Conservation (phyloP, 2,888 invertebrate genomes). For the Venustoraphidia nigricollis region DNA sequence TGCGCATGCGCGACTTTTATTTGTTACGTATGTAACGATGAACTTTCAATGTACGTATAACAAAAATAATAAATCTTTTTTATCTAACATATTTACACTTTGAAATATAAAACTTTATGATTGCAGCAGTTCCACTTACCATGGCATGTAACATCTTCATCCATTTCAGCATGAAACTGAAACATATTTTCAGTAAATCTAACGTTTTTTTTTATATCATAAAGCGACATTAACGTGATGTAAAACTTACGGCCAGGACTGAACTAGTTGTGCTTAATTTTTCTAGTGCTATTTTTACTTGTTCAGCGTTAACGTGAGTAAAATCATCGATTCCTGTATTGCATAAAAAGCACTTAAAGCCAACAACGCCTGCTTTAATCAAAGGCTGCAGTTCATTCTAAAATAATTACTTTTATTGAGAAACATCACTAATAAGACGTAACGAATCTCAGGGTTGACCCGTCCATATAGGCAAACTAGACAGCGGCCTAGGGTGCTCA, state of each 20-base stretch:
- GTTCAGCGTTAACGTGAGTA: constrained; percentile 37
- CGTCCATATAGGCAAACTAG: too few species aligned
- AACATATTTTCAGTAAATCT: constrained; percentile 14
- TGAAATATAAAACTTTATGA: too few species aligned
- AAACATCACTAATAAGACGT: neutral
- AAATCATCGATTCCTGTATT: constrained; percentile 56
- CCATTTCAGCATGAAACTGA: constrained; percentile 58
- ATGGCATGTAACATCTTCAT: constrained; percentile 21
- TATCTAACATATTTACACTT: too few species aligned
- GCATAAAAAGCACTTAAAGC: constrained; percentile 58
- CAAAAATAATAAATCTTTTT: too few species aligned
- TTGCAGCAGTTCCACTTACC: too few species aligned
- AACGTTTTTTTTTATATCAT: neutral
- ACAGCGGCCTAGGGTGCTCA: too few species aligned
- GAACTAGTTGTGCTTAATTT: constrained; percentile 42
- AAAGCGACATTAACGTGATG: neutral
- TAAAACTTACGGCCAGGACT: constrained; percentile 41
- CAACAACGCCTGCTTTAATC: constrained; percentile 50
- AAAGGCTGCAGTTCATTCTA: constrained; percentile 40
- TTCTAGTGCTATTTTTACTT: constrained; percentile 39
- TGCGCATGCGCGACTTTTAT: too few species aligned
- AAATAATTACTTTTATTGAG: constrained; percentile 6
- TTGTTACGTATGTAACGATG: too few species aligned
- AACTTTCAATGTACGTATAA: too few species aligned
- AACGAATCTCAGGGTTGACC: neutral